Conservation (phyloP, 1,140 invertebrate genomes). For the Pseudoatta argentina region DNA sequence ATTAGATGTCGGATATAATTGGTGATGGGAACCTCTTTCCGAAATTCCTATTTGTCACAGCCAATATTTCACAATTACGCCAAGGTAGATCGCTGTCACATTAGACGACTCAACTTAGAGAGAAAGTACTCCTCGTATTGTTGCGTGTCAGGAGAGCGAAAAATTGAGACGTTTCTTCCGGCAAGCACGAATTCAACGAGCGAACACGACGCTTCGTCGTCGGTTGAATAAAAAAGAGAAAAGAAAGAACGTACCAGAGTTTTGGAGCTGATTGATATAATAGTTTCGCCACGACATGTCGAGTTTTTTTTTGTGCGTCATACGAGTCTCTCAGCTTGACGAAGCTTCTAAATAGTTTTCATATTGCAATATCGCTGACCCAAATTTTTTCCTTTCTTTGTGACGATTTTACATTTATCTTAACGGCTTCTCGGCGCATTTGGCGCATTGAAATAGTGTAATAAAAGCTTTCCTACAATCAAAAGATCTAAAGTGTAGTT, state of each 20-base stretch:
- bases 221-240: conserved; percentile 1
- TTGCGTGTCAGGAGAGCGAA: conserved; percentile 40
- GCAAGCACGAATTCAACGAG: conserved; percentile 30
- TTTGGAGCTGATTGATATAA: conserved; percentile 50
- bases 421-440: not conserved
- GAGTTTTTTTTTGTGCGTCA: not conserved
- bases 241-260: conserved; percentile 9
- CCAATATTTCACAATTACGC: not conserved
- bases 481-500: not conserved
- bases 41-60: conserved; percentile 4
- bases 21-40: not conserved
- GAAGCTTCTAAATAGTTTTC: conserved; percentile 38
- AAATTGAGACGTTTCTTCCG: conserved; percentile 60
- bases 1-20: not conserved
- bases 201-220: conserved; percentile 39
- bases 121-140: conserved; percentile 20
- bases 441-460: not conserved
- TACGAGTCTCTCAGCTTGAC: conserved; percentile 47
- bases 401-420: conserved; percentile 31
- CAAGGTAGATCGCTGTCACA: conserved; percentile 9
- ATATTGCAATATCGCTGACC: conserved; percentile 20
- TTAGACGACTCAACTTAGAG: conserved; percentile 19
- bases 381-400: not conserved
- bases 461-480: not conserved
- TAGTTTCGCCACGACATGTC: conserved; percentile 23